phyloP scores from a whole-genome alignment of 2,113 vertebrate species.

The Odobenus rosmarus region DNA sequence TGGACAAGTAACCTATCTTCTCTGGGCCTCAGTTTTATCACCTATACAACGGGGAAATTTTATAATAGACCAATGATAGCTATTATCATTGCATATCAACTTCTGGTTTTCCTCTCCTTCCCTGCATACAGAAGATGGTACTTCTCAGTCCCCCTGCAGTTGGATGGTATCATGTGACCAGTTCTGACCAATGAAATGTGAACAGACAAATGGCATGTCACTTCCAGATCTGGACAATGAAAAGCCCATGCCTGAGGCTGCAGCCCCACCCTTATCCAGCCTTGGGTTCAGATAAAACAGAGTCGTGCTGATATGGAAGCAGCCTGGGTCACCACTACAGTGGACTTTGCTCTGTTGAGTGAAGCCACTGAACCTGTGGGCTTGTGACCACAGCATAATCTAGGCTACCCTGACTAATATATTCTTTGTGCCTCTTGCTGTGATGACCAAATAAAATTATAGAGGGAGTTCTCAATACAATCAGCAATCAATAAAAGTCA shows the following conservation, averaged over 20 bases:
- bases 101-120: background rate
- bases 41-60: background rate
- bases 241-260: rapidly evolving
- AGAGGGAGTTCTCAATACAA: background rate
- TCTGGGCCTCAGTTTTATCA: background rate
- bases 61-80: background rate
- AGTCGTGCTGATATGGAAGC: background rate
- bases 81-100: background rate
- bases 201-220: rapidly evolving
- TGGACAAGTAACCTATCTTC: background rate
- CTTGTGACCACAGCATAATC: background rate
- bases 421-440: background rate
- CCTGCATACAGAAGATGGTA: background rate
- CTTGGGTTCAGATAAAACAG: background rate
- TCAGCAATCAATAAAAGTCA: background rate
- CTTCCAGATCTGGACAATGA: background rate
- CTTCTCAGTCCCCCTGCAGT: background rate
- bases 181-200: background rate
- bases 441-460: background rate
- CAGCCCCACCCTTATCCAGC: background rate
- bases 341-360: too few species aligned
- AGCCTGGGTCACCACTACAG: background rate
- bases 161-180: background rate
- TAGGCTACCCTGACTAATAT: background rate
- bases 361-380: background rate